Percentiles rank a stretch among this genome's conserved stretches.
phyloP scores from a whole-genome alignment of 2,797 vertebrate species.

The Acanthornis magna region DNA sequence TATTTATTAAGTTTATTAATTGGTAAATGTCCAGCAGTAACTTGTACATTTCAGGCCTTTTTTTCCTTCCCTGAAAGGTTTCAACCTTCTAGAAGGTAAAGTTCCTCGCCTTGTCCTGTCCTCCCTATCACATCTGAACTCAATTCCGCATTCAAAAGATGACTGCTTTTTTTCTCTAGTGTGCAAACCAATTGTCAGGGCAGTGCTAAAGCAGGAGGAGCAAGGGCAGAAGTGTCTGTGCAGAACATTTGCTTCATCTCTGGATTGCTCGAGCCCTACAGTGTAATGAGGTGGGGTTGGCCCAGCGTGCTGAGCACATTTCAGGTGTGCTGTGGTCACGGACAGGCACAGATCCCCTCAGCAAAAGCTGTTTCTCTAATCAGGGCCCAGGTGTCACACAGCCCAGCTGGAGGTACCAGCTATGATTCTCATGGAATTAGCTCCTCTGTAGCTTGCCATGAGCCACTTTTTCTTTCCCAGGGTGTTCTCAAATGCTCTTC shows the following conservation, averaged over 20 bases:
- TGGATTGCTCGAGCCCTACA: not conserved
- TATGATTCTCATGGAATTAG: not conserved
- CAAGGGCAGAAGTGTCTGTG: not conserved
- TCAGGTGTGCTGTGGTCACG: not conserved
- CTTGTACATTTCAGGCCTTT: not conserved
- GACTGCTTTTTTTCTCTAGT: not conserved
- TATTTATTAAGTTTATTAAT: not conserved
- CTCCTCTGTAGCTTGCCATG: not conserved
- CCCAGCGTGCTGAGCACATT: accelerated
- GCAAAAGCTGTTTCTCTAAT: not conserved
- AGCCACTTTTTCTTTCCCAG: not conserved
- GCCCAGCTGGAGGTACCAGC: not conserved
- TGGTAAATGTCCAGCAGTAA: not conserved
- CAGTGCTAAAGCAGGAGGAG: not conserved
- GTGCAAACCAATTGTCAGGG: not conserved
- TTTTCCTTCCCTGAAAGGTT: not conserved
- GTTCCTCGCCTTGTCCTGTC: not conserved
- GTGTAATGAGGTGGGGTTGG: not conserved
- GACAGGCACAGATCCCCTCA: not conserved
- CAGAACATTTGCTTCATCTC: accelerated
- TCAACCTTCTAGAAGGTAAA: not conserved
- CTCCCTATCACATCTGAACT: not conserved
- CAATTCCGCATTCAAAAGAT: not conserved
- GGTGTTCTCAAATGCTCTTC: not conserved
- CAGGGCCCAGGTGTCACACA: not conserved